Percentiles rank a stretch among this genome's conserved stretches.
Conservation (phyloP, 1,140 invertebrate genomes). For the Cotesia typhae region DNA sequence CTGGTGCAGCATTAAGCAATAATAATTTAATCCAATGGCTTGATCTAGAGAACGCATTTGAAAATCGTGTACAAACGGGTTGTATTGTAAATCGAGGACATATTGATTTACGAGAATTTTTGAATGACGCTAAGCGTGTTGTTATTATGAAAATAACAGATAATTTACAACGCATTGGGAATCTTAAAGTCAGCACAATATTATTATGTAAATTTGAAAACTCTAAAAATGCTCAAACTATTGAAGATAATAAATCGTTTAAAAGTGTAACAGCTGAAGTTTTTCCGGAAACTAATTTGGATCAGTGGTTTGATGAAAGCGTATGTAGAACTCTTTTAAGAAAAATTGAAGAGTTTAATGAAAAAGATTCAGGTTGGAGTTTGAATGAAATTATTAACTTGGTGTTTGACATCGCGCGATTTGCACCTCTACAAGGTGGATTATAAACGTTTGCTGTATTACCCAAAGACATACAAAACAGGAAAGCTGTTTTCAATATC, state of each 20-base stretch:
- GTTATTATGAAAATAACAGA: background rate
- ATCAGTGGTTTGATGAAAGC: too few species aligned
- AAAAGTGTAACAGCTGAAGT: background rate
- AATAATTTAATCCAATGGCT: conserved; percentile 25
- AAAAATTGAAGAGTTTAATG: too few species aligned
- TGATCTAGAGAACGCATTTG: conserved; percentile 9
- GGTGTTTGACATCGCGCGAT: too few species aligned
- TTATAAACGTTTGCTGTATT: too few species aligned
- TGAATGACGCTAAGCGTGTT: conserved; percentile 11
- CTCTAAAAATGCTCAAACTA: conserved; percentile 18
- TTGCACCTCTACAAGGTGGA: too few species aligned
- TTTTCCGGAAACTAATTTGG: too few species aligned
- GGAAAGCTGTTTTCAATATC: too few species aligned
- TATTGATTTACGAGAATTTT: conserved; percentile 15
- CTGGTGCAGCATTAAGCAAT: background rate
- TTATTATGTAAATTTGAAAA: conserved; percentile 30
- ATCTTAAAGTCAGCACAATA: conserved; percentile 35
- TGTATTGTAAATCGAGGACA: conserved; percentile 5
- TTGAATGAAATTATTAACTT: too few species aligned
- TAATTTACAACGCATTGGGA: background rate
- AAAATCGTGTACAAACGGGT: conserved; percentile 11
- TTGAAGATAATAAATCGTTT: conserved; percentile 30
- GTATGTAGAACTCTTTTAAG: too few species aligned
- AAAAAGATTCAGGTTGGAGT: too few species aligned
- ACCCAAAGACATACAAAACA: too few species aligned